Evolutionary conservation across 1,140 invertebrate species (phyloP).

Genomic region (Trinorchestia longiramus): DNA sequence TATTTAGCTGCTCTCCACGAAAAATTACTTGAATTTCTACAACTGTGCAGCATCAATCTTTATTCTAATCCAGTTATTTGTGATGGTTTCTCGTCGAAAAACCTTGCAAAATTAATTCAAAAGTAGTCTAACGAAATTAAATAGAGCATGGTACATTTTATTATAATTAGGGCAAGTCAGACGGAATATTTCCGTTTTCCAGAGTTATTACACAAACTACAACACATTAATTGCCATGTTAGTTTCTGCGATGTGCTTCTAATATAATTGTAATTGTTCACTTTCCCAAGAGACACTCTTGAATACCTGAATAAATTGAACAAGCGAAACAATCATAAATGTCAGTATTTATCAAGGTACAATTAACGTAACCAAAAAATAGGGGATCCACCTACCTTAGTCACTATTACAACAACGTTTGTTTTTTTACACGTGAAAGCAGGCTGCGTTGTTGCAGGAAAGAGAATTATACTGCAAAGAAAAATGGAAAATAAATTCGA

Average conservation of each 20-base stretch:
- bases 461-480: not conserved
- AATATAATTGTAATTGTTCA: too few species aligned
- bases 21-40: not conserved
- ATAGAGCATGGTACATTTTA: too few species aligned
- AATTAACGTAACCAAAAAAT: not conserved
- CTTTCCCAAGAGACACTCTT: too few species aligned
- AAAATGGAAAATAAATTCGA: constrained; percentile 41
- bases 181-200: too few species aligned
- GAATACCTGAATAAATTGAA: not conserved
- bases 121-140: too few species aligned
- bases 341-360: not conserved
- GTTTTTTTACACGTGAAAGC: not conserved
- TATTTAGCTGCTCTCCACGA: not conserved
- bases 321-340: not conserved
- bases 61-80: too few species aligned
- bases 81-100: too few species aligned
- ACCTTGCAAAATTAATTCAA: too few species aligned
- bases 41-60: not conserved
- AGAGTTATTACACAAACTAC: too few species aligned
- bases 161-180: too few species aligned
- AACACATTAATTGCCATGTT: too few species aligned
- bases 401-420: not conserved
- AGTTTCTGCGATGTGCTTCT: too few species aligned
- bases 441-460: not conserved
- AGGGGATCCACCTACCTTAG: not conserved